Evolutionary conservation across 2,888 invertebrate species (phyloP).

Genomic region (Leptopilina syphax): DNA sequence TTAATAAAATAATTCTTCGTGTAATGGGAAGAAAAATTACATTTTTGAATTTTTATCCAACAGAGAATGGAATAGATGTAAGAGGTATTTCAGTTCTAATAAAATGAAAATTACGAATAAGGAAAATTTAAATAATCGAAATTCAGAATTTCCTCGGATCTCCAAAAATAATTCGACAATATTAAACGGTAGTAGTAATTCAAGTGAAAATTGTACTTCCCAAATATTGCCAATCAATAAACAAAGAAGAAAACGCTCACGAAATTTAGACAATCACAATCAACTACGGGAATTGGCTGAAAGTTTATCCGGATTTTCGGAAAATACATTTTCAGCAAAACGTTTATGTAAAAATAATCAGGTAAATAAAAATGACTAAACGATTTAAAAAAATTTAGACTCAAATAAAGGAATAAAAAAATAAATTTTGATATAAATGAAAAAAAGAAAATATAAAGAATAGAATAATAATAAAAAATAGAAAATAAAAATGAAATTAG

Average conservation of each 20-base stretch:
- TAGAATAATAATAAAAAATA: background rate
- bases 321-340: background rate
- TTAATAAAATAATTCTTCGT: background rate
- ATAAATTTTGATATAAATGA: background rate
- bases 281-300: constrained; percentile 49
- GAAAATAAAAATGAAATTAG: constrained; percentile 14
- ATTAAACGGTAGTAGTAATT: background rate
- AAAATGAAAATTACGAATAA: constrained; percentile 46
- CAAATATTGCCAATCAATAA: background rate
- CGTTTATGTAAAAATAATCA: background rate
- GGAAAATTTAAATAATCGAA: constrained; percentile 50
- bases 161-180: background rate
- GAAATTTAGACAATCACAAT: constrained; percentile 50
- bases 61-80: constrained; percentile 32
- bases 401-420: background rate
- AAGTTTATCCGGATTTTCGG: constrained; percentile 47
- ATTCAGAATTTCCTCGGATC: background rate
- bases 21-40: background rate
- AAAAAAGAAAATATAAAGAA: background rate
- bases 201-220: background rate
- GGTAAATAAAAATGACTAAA: constrained; percentile 9
- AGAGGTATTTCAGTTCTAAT: constrained; percentile 20
- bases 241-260: constrained; percentile 36
- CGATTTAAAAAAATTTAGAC: background rate
- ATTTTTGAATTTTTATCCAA: background rate